These are phyloP conservation scores for Peromyscus californicus DNA, from an alignment of 2,113 vertebrate genomes.

Conservation along the genomic window DNA sequence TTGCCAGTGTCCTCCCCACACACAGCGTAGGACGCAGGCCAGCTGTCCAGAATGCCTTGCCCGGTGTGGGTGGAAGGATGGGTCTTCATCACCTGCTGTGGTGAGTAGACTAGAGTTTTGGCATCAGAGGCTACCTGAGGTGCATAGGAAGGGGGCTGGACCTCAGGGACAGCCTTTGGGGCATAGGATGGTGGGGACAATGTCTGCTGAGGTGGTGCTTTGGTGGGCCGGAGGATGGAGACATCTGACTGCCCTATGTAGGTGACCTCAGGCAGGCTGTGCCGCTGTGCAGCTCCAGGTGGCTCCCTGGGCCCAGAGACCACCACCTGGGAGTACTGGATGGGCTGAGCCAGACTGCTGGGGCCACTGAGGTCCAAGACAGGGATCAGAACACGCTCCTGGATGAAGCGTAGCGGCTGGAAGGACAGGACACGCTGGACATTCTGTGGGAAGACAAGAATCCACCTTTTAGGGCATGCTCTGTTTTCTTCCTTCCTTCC, in stretches of 20 bases:
- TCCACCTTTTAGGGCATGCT: fast-evolving
- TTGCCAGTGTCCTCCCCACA: slow-evolving; percentile 58
- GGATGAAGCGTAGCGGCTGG: slow-evolving; percentile 84
- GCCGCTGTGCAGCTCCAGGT: fast-evolving
- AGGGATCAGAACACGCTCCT: slow-evolving; percentile 84
- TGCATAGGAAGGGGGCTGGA: not conserved
- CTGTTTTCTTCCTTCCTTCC: not conserved
- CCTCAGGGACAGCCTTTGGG: slow-evolving; percentile 45
- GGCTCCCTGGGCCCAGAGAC: not conserved
- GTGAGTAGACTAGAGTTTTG: not conserved
- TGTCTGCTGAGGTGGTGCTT: fast-evolving
- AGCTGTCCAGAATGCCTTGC: not conserved
- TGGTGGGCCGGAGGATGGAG: not conserved
- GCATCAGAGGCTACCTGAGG: slow-evolving; percentile 58
- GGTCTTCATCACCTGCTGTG: not conserved
- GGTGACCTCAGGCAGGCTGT: not conserved
- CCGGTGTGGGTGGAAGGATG: not conserved
- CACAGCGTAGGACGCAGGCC: slow-evolving; percentile 76
- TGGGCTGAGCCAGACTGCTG: slow-evolving; percentile 20
- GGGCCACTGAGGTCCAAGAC: slow-evolving; percentile 54
- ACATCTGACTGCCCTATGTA: slow-evolving; percentile 16
- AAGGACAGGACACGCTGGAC: slow-evolving; percentile 82
- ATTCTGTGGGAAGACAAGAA: slow-evolving; percentile 78
- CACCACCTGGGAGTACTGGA: slow-evolving; percentile 74
- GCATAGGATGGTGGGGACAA: fast-evolving